A percentile compares a stretch with the other conserved stretches of the same genome.
Conservation (phyloP, 2,888 invertebrate genomes). For the Apamea anceps region DNA sequence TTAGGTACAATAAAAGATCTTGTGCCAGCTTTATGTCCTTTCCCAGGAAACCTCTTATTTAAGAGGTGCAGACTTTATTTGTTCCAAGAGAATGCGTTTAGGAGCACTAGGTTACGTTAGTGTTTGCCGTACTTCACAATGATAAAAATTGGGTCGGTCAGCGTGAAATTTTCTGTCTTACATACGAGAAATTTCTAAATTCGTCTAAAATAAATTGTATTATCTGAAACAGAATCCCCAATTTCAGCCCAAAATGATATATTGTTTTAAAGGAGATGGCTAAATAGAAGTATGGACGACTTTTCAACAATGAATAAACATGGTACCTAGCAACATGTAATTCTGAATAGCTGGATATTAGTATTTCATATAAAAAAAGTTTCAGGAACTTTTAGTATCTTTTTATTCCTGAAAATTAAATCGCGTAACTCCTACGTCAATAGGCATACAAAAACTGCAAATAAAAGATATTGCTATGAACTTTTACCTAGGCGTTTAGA, state of each 20-base stretch:
- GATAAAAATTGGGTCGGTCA: slow-evolving; percentile 30
- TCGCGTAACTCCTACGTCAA: too few relatives aligned
- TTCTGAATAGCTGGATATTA: too few relatives aligned
- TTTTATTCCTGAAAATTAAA: too few relatives aligned
- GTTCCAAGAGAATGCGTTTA: slow-evolving; percentile 55
- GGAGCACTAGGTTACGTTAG: slow-evolving; percentile 31
- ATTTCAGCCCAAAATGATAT: not conserved
- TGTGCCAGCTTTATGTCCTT: slow-evolving; percentile 59
- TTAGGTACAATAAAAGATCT: slow-evolving; percentile 77
- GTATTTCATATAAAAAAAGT: too few relatives aligned
- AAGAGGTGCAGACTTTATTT: slow-evolving; percentile 72
- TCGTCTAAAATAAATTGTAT: not conserved
- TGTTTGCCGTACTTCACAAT: slow-evolving; percentile 19
- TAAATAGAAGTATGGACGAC: too few relatives aligned
- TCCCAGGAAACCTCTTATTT: slow-evolving; percentile 57
- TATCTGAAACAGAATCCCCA: not conserved
- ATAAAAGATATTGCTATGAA: too few relatives aligned
- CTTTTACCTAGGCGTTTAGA: too few relatives aligned
- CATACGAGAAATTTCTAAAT: not conserved
- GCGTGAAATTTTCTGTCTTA: not conserved
- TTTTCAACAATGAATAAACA: too few relatives aligned
- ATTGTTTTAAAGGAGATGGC: too few relatives aligned
- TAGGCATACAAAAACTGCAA: too few relatives aligned
- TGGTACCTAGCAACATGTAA: too few relatives aligned
- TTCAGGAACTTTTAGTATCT: too few relatives aligned